Evolutionary conservation across 2,113 vertebrate genomes (phyloP).

Genomic region (Xenus cinereus): DNA sequence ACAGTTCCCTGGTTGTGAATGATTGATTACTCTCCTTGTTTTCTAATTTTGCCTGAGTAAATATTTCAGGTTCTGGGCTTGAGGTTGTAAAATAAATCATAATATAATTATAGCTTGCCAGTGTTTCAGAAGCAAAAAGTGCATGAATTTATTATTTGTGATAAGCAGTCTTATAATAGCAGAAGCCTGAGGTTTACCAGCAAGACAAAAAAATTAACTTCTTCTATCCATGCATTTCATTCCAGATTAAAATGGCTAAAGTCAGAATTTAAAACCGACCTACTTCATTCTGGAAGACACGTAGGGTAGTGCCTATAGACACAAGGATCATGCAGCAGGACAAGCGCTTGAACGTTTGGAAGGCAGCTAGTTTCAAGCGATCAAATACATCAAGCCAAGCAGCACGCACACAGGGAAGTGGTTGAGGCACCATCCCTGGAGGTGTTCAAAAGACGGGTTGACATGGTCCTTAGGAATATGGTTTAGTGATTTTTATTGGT

Average conservation of each 20-base stretch:
- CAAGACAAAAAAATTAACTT: neutral
- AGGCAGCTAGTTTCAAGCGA: neutral
- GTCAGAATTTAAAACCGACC: neutral
- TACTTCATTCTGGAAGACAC: neutral
- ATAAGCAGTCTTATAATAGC: neutral
- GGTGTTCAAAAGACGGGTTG: too few relatives aligned
- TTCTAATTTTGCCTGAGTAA: slow-evolving; percentile 40
- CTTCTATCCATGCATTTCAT: neutral
- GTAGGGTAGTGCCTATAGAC: neutral
- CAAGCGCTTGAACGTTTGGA: neutral
- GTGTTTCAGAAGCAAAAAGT: neutral
- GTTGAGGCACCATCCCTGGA: too few relatives aligned
- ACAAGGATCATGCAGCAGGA: neutral
- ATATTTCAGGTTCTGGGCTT: neutral
- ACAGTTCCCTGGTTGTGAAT: neutral
- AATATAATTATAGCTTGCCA: slow-evolving; percentile 2
- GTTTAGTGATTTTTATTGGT: too few relatives aligned
- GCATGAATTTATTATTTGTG: neutral
- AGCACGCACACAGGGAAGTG: too few relatives aligned
- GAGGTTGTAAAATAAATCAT: slow-evolving; percentile 24
- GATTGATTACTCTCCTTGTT: neutral
- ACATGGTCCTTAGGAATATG: too few relatives aligned
- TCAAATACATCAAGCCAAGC: neutral
- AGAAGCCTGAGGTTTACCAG: neutral
- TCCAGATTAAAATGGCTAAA: neutral